phyloP scores from a whole-genome alignment of 2,888 invertebrate genomes.

The Stenurella melanura region DNA sequence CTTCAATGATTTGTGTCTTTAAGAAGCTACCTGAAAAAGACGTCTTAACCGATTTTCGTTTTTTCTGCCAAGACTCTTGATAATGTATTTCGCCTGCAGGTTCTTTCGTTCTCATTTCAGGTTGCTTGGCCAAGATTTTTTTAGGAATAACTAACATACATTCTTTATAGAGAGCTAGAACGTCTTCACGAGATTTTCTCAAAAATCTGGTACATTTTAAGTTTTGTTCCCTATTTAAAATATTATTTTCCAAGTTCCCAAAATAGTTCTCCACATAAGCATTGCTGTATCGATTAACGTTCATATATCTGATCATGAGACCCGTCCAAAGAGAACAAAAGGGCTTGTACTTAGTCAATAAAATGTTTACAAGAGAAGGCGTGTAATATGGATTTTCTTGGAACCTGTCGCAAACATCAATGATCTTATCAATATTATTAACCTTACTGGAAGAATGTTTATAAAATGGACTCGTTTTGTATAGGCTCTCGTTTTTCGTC shows the following conservation, averaged over 20 bases:
- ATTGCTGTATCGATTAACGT: background rate
- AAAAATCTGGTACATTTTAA: slow-evolving; percentile 3
- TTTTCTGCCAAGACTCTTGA: background rate
- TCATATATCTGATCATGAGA: background rate
- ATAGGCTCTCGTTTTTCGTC: background rate
- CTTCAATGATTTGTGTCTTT: background rate
- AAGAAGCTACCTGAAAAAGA: background rate
- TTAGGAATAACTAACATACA: slow-evolving; percentile 3
- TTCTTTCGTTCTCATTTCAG: background rate
- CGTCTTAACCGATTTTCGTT: no score
- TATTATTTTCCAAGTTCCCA: slow-evolving; percentile 1
- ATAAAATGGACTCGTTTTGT: slow-evolving; percentile 15
- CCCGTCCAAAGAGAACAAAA: slow-evolving; percentile 5
- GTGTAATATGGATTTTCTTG: slow-evolving; percentile 1
- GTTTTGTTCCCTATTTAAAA: background rate
- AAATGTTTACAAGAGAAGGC: background rate
- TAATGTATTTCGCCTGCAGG: background rate
- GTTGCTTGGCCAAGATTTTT: background rate
- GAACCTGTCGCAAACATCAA: background rate
- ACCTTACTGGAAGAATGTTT: background rate
- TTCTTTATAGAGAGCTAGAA: no score
- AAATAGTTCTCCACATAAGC: slow-evolving; percentile 16
- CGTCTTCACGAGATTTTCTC: background rate
- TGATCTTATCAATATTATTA: background rate
- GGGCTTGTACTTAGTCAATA: no score